Conservation (phyloP, 2,797 vertebrate genomes). For the Sebastes alutus region DNA sequence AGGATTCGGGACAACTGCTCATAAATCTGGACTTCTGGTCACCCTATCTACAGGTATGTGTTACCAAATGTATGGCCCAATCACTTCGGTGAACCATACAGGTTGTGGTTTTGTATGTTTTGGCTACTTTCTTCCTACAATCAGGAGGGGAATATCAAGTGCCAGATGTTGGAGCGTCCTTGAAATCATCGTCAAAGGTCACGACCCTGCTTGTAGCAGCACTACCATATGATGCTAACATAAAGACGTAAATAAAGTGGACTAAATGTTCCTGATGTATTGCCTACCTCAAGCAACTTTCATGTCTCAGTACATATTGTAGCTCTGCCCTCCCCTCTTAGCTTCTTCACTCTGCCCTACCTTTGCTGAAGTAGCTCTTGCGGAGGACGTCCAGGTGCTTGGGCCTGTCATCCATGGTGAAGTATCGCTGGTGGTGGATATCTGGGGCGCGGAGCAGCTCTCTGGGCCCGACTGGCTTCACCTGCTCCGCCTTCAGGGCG, state of each 20-base stretch:
- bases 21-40: too few species aligned
- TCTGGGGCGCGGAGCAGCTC: constrained; percentile 75
- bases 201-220: background rate
- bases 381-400: constrained; percentile 90
- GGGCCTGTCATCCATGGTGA: constrained; percentile 86
- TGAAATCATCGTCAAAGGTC: background rate
- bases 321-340: background rate
- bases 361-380: constrained; percentile 94
- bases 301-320: background rate
- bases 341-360: constrained; percentile 69
- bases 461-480: constrained; percentile 85
- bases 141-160: background rate
- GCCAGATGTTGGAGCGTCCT: background rate
- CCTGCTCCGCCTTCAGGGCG: constrained; percentile 95
- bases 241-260: constrained; percentile 2
- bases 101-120: background rate
- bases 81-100: background rate
- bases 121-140: background rate
- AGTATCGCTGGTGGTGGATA: constrained; percentile 83
- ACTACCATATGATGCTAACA: background rate
- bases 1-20: too few species aligned
- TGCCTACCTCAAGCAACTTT: background rate
- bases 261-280: constrained; percentile 2
- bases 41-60: background rate
- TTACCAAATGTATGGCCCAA: background rate